These are phyloP conservation scores for Atractosteus spatula DNA, from an alignment of 2,113 vertebrate species.

Conservation along the genomic window DNA sequence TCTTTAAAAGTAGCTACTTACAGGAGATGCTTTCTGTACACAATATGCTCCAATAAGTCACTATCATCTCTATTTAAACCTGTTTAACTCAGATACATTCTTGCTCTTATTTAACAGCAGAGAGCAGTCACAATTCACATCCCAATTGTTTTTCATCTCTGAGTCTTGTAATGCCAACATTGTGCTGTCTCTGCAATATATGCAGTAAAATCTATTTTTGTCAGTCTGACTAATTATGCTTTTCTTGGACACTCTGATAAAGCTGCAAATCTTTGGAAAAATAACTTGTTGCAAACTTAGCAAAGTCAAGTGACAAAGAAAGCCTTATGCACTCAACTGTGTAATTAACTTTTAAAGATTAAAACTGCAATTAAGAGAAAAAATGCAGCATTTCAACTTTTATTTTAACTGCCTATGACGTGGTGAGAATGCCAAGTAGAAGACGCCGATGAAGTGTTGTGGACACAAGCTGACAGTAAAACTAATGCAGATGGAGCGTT, in stretches of 20 bases:
- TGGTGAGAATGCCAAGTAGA: conserved; percentile 11
- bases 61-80: no score
- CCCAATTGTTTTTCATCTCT: no score
- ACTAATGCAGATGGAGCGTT: not conserved
- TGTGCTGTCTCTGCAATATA: no score
- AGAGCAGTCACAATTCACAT: no score
- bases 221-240: conserved; percentile 1
- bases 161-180: no score
- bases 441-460: not conserved
- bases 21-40: no score
- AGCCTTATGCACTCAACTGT: conserved; percentile 54
- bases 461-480: not conserved
- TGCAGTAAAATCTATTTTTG: no score
- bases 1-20: no score
- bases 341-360: conserved; percentile 66
- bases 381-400: conserved; percentile 41
- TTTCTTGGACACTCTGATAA: conserved; percentile 49
- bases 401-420: conserved; percentile 11
- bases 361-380: conserved; percentile 44
- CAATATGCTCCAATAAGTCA: no score
- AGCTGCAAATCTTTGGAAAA: conserved; percentile 20
- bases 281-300: conserved; percentile 7
- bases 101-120: no score
- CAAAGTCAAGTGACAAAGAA: conserved; percentile 19
- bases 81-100: no score